phyloP scores from a whole-genome alignment of 53 echinoderm and acorn worm genomes.

The Holothuria leucospilota region DNA sequence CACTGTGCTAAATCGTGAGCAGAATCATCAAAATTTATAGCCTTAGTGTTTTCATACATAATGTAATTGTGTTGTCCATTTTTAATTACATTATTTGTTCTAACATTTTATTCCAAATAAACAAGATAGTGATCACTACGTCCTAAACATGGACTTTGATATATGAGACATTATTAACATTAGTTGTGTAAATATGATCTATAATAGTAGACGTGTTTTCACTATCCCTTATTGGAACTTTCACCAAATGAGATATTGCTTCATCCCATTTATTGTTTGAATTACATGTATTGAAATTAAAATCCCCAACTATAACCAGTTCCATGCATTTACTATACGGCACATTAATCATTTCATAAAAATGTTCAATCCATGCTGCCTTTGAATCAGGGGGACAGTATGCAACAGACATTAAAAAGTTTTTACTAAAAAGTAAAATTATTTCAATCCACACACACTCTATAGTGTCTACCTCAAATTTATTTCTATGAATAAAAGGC shows the following conservation, averaged over 20 bases:
- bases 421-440: neutral
- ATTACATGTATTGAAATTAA: neutral
- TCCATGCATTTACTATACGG: constrained; percentile 11
- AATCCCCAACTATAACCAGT: neutral
- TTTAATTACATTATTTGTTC: constrained; percentile 16
- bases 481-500: neutral
- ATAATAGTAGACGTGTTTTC: constrained; percentile 17
- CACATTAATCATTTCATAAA: constrained; percentile 9
- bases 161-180: constrained; percentile 5
- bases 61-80: neutral
- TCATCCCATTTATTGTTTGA: neutral
- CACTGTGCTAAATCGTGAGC: neutral
- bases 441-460: neutral
- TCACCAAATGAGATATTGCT: neutral
- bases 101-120: constrained; percentile 7
- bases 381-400: neutral
- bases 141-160: constrained; percentile 30
- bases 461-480: neutral
- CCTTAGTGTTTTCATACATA: neutral
- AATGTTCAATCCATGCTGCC: neutral
- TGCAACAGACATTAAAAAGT: constrained; percentile 9
- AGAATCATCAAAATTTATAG: neutral
- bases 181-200: constrained; percentile 19
- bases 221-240: constrained; percentile 7
- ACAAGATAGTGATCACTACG: constrained; percentile 5